Conservation (phyloP, 2,888 invertebrate genomes). For the Lepeophtheirus nordmannii region DNA sequence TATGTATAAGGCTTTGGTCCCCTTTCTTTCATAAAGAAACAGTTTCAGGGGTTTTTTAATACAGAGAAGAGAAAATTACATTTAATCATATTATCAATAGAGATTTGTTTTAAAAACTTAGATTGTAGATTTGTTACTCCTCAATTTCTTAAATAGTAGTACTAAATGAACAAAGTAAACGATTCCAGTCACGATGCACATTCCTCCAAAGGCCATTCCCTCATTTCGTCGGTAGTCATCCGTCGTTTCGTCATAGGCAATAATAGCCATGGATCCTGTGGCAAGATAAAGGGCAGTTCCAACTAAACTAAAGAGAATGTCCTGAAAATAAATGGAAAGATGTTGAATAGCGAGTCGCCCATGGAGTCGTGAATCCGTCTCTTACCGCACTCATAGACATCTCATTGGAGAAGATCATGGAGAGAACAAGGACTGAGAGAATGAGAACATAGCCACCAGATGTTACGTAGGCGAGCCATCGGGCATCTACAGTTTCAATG, state of each 20-base stretch:
- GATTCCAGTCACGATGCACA: not conserved
- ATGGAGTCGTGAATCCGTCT: too few species aligned
- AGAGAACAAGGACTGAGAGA: slow-evolving; percentile 6
- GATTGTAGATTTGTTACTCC: not conserved
- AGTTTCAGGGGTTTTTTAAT: too few species aligned
- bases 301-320: not conserved
- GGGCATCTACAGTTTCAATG: not conserved
- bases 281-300: slow-evolving; percentile 1
- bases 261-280: not conserved
- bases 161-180: not conserved
- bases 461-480: not conserved
- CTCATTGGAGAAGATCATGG: slow-evolving; percentile 1
- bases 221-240: not conserved
- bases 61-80: too few species aligned
- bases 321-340: not conserved
- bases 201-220: not conserved
- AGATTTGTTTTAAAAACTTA: not conserved
- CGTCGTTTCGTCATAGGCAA: not conserved
- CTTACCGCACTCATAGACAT: slow-evolving; percentile 4
- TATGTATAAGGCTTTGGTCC: too few species aligned
- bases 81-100: too few species aligned
- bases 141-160: not conserved
- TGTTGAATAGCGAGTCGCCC: too few species aligned
- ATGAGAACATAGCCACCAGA: not conserved
- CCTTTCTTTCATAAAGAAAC: too few species aligned